These are phyloP conservation scores for Gymnothorax reevesii DNA, from an alignment of 2,797 vertebrate genomes.

Conservation along the genomic window DNA sequence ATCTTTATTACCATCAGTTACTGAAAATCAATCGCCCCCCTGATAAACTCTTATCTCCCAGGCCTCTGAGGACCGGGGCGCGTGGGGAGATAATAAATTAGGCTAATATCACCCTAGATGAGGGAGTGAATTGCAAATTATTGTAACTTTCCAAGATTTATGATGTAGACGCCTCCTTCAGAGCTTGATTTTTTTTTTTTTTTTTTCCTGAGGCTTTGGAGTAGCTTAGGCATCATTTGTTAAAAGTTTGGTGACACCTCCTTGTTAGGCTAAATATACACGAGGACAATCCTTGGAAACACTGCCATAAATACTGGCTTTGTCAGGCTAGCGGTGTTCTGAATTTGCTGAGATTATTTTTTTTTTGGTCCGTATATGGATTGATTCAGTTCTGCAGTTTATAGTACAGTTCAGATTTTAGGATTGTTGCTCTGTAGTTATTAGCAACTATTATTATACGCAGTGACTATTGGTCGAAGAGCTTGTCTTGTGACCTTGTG, in stretches of 20 bases:
- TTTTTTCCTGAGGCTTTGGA: conserved; percentile 60
- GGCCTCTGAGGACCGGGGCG: conserved; percentile 71
- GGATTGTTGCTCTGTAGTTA: too few relatives aligned
- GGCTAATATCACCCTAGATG: conserved; percentile 85
- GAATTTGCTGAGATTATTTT: too few relatives aligned
- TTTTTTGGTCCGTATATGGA: too few relatives aligned
- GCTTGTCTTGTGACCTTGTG: too few relatives aligned
- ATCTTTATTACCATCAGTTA: conserved; percentile 88
- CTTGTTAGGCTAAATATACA: conserved; percentile 66
- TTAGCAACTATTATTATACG: too few relatives aligned
- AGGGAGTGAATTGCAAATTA: conserved; percentile 86
- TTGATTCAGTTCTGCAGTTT: too few relatives aligned
- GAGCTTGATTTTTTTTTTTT: conserved; percentile 60
- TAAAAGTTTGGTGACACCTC: conserved; percentile 75
- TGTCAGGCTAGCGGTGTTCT: too few relatives aligned
- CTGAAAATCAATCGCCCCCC: conserved; percentile 86
- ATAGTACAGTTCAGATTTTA: too few relatives aligned
- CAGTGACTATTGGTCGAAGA: too few relatives aligned
- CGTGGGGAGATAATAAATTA: conserved; percentile 83
- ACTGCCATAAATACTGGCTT: too few relatives aligned
- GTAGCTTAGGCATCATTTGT: conserved; percentile 69
- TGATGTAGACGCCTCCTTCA: conserved; percentile 79
- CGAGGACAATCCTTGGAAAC: too few relatives aligned
- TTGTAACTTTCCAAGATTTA: conserved; percentile 85
- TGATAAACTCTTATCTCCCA: conserved; percentile 85